Evolutionary conservation across 2,888 invertebrate species (phyloP).

Genomic region (Microdon myrmicae): DNA sequence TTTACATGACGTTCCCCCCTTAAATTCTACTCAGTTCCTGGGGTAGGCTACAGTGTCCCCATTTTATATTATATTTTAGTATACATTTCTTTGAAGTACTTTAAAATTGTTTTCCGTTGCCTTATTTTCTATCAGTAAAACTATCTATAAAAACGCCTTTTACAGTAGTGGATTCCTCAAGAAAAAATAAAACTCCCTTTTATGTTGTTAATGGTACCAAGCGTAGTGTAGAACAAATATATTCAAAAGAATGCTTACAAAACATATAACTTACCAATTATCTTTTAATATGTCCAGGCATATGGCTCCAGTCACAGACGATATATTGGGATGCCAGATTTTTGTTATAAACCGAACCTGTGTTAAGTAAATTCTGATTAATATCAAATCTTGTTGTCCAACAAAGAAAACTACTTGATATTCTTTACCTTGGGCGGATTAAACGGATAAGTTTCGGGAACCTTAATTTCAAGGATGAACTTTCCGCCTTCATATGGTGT

Average conservation of each 20-base stretch:
- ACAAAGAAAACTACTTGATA: background rate
- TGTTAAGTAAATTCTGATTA: constrained; percentile 27
- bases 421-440: constrained; percentile 93
- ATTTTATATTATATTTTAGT: no score
- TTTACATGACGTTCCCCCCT: no score
- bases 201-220: background rate
- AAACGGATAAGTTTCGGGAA: constrained; percentile 99
- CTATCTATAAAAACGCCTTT: no score
- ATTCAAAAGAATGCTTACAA: no score
- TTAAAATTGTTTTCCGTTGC: no score
- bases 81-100: no score
- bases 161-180: no score
- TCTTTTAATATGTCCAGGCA: constrained; percentile 99
- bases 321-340: constrained; percentile 99
- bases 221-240: background rate
- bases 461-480: constrained; percentile 94
- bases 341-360: constrained; percentile 96
- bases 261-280: constrained; percentile 73
- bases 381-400: background rate
- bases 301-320: constrained; percentile 97
- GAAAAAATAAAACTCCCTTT: background rate
- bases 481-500: constrained; percentile 98
- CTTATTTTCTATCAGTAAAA: no score
- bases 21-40: no score
- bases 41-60: no score